Percentiles rank a stretch among this genome's conserved stretches.
Evolutionary conservation across 2,113 vertebrate species (phyloP).

Genomic region (Platycercus adscitus): DNA sequence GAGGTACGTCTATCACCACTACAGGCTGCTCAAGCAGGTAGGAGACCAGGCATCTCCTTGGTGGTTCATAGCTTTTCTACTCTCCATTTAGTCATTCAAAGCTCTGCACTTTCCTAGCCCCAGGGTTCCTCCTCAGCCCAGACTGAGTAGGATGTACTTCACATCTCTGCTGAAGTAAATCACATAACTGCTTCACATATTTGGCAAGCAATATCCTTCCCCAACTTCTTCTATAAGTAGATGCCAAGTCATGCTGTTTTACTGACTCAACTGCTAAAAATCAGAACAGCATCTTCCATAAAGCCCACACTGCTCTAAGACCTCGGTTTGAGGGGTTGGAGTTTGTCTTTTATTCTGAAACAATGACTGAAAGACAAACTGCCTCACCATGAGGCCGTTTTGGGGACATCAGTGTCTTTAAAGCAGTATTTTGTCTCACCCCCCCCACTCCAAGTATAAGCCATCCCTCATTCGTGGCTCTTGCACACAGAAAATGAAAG

Average conservation of each 20-base stretch:
- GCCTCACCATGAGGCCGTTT: background rate
- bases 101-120: background rate
- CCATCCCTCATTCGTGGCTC: background rate
- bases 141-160: slow-evolving; percentile 8
- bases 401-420: background rate
- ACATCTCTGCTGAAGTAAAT: slow-evolving; percentile 35
- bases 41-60: background rate
- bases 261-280: slow-evolving; percentile 9
- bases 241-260: slow-evolving; percentile 44
- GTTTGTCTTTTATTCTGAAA: background rate
- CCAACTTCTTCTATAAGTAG: background rate
- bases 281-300: background rate
- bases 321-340: background rate
- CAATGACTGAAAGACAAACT: background rate
- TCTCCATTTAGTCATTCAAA: background rate
- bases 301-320: background rate
- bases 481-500: background rate
- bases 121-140: background rate
- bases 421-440: background rate
- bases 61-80: background rate
- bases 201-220: slow-evolving; percentile 17
- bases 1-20: background rate
- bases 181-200: slow-evolving; percentile 27
- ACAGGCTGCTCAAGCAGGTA: background rate
- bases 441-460: background rate